Conservation (phyloP, 2,888 invertebrate species). For the Taphrorychus bicolor region DNA sequence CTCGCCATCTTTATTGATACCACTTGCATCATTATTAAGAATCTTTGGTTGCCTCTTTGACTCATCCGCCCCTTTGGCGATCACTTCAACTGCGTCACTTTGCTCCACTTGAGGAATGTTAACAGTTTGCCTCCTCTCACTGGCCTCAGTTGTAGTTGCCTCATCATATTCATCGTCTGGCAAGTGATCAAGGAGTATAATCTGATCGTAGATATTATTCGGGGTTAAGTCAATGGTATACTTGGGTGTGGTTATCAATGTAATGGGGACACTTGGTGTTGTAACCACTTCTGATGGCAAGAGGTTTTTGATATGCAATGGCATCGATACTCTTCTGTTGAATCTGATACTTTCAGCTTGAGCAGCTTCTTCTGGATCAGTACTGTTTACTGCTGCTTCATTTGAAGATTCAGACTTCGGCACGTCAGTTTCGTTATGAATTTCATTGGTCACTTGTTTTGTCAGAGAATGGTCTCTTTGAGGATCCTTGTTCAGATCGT, state of each 20-base stretch:
- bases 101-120: neutral
- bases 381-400: neutral
- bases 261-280: constrained; percentile 35
- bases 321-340: constrained; percentile 1
- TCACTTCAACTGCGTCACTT: neutral
- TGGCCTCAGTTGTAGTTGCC: neutral
- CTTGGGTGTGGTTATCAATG: constrained; percentile 51
- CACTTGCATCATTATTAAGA: constrained; percentile 9
- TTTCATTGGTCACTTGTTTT: neutral
- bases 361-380: neutral
- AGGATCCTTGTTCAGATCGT: constrained; percentile 27
- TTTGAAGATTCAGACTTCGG: neutral
- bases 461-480: neutral
- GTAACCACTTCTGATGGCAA: neutral
- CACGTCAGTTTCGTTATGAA: neutral
- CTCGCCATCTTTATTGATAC: neutral
- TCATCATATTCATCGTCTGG: constrained; percentile 38
- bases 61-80: neutral
- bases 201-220: constrained; percentile 54
- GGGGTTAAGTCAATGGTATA: constrained; percentile 51
- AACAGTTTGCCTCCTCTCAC: neutral
- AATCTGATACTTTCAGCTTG: constrained; percentile 19
- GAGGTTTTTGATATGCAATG: neutral
- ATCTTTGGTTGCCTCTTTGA: neutral
- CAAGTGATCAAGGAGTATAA: constrained; percentile 48